Conservation (phyloP, 2,888 invertebrate genomes). For the Callosobruchus maculatus region DNA sequence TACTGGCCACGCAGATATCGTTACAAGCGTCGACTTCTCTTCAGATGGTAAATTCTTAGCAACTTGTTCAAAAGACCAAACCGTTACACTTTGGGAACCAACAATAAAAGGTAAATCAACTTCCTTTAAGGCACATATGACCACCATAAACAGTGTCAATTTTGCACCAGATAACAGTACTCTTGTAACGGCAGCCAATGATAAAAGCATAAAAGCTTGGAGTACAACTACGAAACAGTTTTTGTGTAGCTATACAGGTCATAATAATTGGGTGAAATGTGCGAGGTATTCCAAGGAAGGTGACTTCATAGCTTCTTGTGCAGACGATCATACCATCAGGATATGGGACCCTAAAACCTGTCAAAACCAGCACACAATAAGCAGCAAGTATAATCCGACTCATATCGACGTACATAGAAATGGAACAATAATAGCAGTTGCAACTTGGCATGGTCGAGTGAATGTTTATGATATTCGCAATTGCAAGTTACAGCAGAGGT, state of each 20-base stretch:
- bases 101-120: conserved; percentile 56
- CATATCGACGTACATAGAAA: conserved; percentile 81
- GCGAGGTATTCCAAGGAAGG: conserved; percentile 77
- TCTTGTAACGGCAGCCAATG: conserved; percentile 76
- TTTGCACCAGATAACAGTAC: conserved; percentile 69
- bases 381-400: conserved; percentile 58
- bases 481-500: conserved; percentile 78
- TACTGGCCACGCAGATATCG: conserved; percentile 70
- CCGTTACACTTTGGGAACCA: conserved; percentile 85
- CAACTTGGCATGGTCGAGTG: conserved; percentile 69
- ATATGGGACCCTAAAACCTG: conserved; percentile 73
- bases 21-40: conserved; percentile 76
- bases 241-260: conserved; percentile 67
- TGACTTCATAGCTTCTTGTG: conserved; percentile 74
- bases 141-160: conserved; percentile 55
- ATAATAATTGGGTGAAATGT: conserved; percentile 79
- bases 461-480: conserved; percentile 82
- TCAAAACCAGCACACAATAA: conserved; percentile 71
- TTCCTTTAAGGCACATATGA: conserved; percentile 65
- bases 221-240: conserved; percentile 66
- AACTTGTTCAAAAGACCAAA: conserved; percentile 79
- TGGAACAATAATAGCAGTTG: conserved; percentile 72
- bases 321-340: conserved; percentile 80
- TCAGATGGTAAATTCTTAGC: conserved; percentile 79
- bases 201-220: conserved; percentile 80